These are phyloP conservation scores for Tamandua tetradactyla DNA, from an alignment of 2,797 vertebrate species.

Conservation along the genomic window DNA sequence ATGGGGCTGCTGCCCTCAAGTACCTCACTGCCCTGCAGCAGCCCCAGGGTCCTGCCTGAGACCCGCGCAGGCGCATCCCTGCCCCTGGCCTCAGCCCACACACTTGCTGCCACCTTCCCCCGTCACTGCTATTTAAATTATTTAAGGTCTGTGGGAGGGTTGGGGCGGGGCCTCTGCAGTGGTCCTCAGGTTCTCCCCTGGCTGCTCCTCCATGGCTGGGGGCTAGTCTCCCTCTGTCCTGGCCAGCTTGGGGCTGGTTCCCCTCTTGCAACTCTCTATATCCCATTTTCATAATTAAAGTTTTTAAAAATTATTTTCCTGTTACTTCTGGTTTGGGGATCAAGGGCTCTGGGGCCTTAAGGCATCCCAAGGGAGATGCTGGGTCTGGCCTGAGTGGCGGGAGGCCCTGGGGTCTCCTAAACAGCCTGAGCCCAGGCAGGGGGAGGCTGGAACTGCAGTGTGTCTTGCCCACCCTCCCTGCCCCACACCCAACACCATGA, in stretches of 20 bases:
- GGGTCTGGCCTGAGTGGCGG: not conserved
- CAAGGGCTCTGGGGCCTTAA: not conserved
- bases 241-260: conserved; percentile 65
- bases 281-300: conserved; percentile 59
- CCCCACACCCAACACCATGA: conserved; percentile 77
- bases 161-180: not conserved
- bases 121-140: conserved; percentile 65
- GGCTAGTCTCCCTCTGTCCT: not conserved
- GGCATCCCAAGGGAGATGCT: not conserved
- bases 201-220: not conserved
- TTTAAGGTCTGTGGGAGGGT: conserved; percentile 54
- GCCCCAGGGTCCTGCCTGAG: conserved; percentile 46
- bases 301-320: not conserved
- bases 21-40: conserved; percentile 95
- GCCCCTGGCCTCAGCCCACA: not conserved
- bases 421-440: fast-evolving
- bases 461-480: not conserved
- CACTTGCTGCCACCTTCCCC: not conserved
- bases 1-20: conserved; percentile 95
- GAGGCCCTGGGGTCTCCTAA: not conserved
- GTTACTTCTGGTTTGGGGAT: not conserved
- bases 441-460: not conserved
- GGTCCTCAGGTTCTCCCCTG: not conserved
- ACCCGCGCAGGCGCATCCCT: not conserved
- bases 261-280: not conserved